These are phyloP conservation scores for Parazoanthus atlanticus DNA, from an alignment of 92 coral and sea anemone species.

Conservation along the genomic window DNA sequence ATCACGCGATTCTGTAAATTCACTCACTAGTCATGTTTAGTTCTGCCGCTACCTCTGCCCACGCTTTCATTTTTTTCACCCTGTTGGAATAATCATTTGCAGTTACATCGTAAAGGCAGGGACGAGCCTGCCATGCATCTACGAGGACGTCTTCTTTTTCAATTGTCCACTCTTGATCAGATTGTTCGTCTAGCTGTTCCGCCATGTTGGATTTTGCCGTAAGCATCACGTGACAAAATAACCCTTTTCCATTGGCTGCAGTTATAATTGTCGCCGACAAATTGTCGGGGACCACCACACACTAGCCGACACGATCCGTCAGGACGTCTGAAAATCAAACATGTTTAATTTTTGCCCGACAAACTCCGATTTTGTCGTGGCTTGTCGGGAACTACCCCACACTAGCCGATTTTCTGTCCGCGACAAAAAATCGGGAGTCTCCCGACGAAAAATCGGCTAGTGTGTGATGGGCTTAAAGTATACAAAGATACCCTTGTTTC, in stretches of 20 bases:
- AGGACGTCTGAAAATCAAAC: slow-evolving; percentile 40
- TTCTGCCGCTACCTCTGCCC: slow-evolving; percentile 20
- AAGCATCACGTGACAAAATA: not conserved
- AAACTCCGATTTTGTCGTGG: not conserved
- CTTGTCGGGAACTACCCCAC: not conserved
- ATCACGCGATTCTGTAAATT: not conserved
- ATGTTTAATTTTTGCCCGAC: not conserved
- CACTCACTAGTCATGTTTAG: slow-evolving; percentile 22
- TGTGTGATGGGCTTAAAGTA: too few relatives aligned
- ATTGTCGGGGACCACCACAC: slow-evolving; percentile 39
- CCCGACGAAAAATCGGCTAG: too few relatives aligned
- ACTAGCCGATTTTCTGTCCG: too few relatives aligned
- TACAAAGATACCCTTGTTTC: too few relatives aligned
- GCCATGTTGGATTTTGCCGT: not conserved
- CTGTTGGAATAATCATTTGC: not conserved
- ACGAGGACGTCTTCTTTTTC: slow-evolving; percentile 10
- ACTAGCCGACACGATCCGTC: slow-evolving; percentile 27
- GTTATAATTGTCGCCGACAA: slow-evolving; percentile 31
- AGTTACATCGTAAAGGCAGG: slow-evolving; percentile 1
- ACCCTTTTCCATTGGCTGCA: slow-evolving; percentile 20
- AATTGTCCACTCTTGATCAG: slow-evolving; percentile 7
- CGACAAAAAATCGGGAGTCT: too few relatives aligned
- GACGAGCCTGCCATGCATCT: not conserved
- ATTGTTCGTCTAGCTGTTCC: not conserved
- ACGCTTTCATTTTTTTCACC: not conserved